Percentiles rank a stretch among this genome's conserved stretches.
phyloP scores from a whole-genome alignment of 2,113 vertebrate species.

The Furnarius figulus region DNA sequence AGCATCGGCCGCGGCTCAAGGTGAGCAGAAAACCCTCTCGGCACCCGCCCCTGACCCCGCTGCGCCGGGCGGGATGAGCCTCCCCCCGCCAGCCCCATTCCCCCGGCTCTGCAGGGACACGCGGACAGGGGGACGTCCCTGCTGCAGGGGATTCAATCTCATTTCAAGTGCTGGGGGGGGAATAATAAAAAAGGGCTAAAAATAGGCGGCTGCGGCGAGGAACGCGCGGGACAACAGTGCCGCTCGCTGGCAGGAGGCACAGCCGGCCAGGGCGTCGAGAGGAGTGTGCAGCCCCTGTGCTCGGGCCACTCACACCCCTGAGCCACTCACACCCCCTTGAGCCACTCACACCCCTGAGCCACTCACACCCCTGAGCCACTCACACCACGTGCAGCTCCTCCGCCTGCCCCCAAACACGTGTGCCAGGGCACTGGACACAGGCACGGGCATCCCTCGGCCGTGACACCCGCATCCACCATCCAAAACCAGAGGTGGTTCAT shows the following conservation, averaged over 20 bases:
- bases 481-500: rapidly evolving
- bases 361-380: background rate
- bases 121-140: background rate
- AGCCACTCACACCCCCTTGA: rapidly evolving
- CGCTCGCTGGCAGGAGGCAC: slow-evolving; percentile 15
- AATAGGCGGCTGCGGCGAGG: background rate
- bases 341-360: background rate
- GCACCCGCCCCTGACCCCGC: background rate
- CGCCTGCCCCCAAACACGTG: background rate
- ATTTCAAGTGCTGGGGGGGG: background rate
- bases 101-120: background rate
- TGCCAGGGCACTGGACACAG: background rate
- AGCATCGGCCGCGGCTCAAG: slow-evolving; percentile 5
- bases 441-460: rapidly evolving
- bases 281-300: background rate
- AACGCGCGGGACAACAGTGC: background rate
- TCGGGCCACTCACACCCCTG: background rate
- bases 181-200: slow-evolving; percentile 13
- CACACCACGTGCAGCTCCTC: background rate
- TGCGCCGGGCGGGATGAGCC: background rate
- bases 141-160: background rate
- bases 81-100: background rate
- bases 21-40: background rate
- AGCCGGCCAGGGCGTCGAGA: background rate
- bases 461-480: background rate